A percentile compares a stretch with the other conserved stretches of the same genome.
Evolutionary conservation across 2,888 invertebrate genomes (phyloP).

Genomic region (Eugnorisma glareosa): DNA sequence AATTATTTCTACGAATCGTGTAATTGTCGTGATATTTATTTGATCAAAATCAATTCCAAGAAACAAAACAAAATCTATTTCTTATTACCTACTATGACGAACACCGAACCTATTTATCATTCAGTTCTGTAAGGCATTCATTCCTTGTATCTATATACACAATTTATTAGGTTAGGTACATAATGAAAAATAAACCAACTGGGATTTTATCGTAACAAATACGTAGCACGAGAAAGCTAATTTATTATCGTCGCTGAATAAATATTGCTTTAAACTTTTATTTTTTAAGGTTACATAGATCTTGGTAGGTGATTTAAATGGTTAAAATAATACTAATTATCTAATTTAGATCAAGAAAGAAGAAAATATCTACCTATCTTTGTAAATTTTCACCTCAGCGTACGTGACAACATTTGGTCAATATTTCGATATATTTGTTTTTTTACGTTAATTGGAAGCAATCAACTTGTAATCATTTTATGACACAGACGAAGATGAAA

Average conservation of each 20-base stretch:
- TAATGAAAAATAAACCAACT: constrained; percentile 51
- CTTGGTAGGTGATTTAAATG: constrained; percentile 9
- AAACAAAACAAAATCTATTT: background rate
- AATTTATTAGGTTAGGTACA: constrained; percentile 50
- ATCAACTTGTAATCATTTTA: no score
- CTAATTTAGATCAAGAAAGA: background rate
- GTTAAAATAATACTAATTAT: background rate
- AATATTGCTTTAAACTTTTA: constrained; percentile 39
- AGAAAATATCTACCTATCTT: background rate
- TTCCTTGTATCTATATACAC: constrained; percentile 38
- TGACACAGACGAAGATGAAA: no score
- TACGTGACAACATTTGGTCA: constrained; percentile 4
- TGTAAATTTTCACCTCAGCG: background rate
- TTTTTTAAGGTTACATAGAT: constrained; percentile 6
- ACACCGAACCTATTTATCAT: constrained; percentile 55
- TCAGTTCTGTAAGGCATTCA: constrained; percentile 41
- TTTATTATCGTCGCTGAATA: constrained; percentile 59
- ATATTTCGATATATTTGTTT: constrained; percentile 21
- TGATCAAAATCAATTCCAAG: constrained; percentile 14
- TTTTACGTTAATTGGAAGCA: no score
- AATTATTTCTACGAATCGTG: background rate
- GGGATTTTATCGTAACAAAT: constrained; percentile 61
- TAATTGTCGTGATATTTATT: background rate
- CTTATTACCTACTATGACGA: constrained; percentile 40
- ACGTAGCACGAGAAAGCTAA: constrained; percentile 59